Evolutionary conservation across 2,797 vertebrate genomes (phyloP), one percentile per base, ranked within the genome.

Genomic region (Meriones psammophilus): DNA sequence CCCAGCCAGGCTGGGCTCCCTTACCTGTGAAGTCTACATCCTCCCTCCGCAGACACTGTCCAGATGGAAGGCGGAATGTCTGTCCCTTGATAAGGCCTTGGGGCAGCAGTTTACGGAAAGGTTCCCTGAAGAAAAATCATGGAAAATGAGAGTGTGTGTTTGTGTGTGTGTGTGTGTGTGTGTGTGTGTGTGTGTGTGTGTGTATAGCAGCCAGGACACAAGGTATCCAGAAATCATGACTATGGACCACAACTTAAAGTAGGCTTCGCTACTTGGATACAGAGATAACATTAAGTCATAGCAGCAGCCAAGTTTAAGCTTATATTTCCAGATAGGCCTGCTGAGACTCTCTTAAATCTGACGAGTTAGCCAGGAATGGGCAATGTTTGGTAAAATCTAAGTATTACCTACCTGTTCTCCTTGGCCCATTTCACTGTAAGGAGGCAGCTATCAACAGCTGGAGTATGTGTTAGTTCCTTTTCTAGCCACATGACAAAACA

Each of bases 21-120:
- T 98, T 98, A 99, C 99, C 99, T 98, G 99, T 99, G 97, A 99
- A 98, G 98, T 99, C 99, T n/a, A 99, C 96, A 80, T 99, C 99
- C n/a, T 99, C 99, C 97, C 98, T 99, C 98, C 98, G 99, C 50
- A 99, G 96, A 97, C 99, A 99, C 96, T 98, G 99, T 33, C 99
- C 99, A 4, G 98, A 99, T 13, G 98, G 93, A 42, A 99, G 97
- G 95, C 98, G 99, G 98, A 99, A 99, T 0, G 99, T 99, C 98
- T 99, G 99, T 97, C 99, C 99, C 98, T 99, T 99, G 98, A 99
- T 99, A 88, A 99, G 98, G 92, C 99, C 99, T 98, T 99, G 99
- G n/a, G 99, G 99, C 97, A 99, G 98, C 94, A 99, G 99, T 97
- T 99, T 99, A 92, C 96, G 95, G 97, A 99, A 99, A 88, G 99